A percentile compares a stretch with the other conserved stretches of the same genome.
Conservation (phyloP, 2,888 invertebrate species). For the Polydrusus tereticollis region DNA sequence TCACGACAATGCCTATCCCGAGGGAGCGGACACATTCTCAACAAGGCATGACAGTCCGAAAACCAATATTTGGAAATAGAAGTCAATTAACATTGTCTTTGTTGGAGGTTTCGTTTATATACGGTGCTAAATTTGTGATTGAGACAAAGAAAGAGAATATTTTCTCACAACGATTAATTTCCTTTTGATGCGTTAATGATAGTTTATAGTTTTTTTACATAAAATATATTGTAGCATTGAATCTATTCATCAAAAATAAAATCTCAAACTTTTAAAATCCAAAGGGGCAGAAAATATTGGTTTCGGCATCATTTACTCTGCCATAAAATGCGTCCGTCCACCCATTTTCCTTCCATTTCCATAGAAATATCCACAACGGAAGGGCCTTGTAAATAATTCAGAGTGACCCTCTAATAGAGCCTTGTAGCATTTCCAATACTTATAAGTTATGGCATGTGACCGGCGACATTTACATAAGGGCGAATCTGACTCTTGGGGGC, state of each 20-base stretch:
- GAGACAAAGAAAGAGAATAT: too few relatives aligned
- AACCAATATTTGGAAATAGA: conserved; percentile 58
- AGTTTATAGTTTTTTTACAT: too few relatives aligned
- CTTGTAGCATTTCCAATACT: conserved; percentile 62
- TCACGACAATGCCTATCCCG: conserved; percentile 60
- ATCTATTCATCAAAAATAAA: background rate
- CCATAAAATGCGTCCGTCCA: conserved; percentile 60
- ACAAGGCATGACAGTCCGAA: conserved; percentile 51
- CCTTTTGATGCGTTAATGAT: too few relatives aligned
- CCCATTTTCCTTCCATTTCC: conserved; percentile 61
- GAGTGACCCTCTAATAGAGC: conserved; percentile 65
- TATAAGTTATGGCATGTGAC: conserved; percentile 63
- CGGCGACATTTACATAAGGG: conserved; percentile 59
- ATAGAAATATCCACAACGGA: conserved; percentile 62
- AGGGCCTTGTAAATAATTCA: conserved; percentile 67
- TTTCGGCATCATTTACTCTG: conserved; percentile 57
- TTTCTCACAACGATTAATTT: too few relatives aligned
- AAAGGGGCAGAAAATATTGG: conserved; percentile 45
- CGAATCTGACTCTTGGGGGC: conserved; percentile 41
- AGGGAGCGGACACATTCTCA: conserved; percentile 54
- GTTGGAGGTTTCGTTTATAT: background rate
- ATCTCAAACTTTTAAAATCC: background rate
- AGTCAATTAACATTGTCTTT: conserved; percentile 57
- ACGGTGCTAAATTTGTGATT: background rate
- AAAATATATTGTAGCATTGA: too few relatives aligned